Evolutionary conservation across 2,113 vertebrate genomes (phyloP), one percentile per base, ranked within the genome.

Genomic region (Jaculus jaculus): DNA sequence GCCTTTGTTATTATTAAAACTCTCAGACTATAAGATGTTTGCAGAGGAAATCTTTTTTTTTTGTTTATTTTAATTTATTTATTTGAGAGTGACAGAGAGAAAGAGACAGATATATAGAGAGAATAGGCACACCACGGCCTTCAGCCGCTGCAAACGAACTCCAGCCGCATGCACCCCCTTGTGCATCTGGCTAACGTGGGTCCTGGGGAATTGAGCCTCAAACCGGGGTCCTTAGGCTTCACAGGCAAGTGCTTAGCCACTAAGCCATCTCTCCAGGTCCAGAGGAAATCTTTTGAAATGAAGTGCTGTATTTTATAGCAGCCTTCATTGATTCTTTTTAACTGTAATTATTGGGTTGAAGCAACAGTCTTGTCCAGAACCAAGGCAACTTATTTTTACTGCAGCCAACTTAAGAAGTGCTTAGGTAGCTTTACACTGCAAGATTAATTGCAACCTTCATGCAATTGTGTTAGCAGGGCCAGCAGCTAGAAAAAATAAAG

Each of bases 391-490:
- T 10, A 10, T 17, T 97, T 97, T 97, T 97, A 97, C 95, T 97
- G 96, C 97, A 96, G 80, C 91, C 94, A 95, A 80, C 93, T 93
- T 97, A 97, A 97, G 96, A 96, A 97, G 83, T 96, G 96, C 96
- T 97, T 96, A 95, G 94, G 95, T 96, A 90, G 95, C 88, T 84
- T 97, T 94, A 92, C 89, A 93, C 72, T 86, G 58, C 26, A 80
- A 95, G 94, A 96, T 96, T 96, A 92, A 95, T 96, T 90, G 95
- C 58, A 69, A 92, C 97, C 96, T 96, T 93, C 95, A 93, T 65
- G 58, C 94, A 96, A 93, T 97, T 90, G 37, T 80, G 87, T 95
- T 93, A 95, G 96, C 87, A 81, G 73, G 92, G 90, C 96, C 90
- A 96, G 74, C 95, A 96, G 95, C 94, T 96, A 97, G 95, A 94